phyloP scores from a whole-genome alignment of 2,797 vertebrate species.

The Malacoraja senta region DNA sequence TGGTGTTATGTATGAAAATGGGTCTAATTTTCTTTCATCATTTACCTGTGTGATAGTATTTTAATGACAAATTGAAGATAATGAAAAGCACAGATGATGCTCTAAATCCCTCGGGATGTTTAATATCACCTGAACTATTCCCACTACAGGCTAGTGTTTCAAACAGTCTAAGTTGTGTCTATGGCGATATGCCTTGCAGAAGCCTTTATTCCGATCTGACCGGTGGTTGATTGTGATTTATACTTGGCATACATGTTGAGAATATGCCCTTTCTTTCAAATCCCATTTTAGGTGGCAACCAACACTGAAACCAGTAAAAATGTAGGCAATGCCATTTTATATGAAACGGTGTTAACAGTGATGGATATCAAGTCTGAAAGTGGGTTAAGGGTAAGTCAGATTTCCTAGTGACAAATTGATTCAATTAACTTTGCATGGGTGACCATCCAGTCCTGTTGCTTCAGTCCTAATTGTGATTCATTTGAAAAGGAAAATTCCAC shows the following conservation, averaged over 20 bases:
- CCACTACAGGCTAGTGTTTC: background rate
- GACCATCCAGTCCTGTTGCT: background rate
- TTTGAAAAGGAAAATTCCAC: background rate
- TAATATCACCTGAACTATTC: background rate
- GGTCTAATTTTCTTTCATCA: background rate
- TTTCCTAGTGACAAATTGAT: background rate
- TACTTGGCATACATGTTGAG: too few relatives aligned
- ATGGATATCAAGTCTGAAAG: conserved; percentile 78
- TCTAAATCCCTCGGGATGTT: background rate
- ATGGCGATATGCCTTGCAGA: background rate
- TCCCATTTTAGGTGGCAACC: conserved; percentile 69
- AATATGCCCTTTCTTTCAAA: background rate
- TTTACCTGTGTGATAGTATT: background rate
- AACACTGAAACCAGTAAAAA: conserved; percentile 85
- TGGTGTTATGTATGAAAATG: background rate
- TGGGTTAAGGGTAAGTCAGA: conserved; percentile 69
- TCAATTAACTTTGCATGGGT: background rate
- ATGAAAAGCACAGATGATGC: background rate
- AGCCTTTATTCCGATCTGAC: background rate
- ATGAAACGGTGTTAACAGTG: conserved; percentile 81
- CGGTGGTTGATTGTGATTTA: background rate
- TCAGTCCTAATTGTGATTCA: background rate
- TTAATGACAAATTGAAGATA: background rate
- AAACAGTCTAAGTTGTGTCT: background rate
- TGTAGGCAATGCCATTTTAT: conserved; percentile 77